These are phyloP conservation scores for Corticium candelabrum DNA, from an alignment of 37 sponge, comb jelly and placozoan genomes.

Conservation along the genomic window DNA sequence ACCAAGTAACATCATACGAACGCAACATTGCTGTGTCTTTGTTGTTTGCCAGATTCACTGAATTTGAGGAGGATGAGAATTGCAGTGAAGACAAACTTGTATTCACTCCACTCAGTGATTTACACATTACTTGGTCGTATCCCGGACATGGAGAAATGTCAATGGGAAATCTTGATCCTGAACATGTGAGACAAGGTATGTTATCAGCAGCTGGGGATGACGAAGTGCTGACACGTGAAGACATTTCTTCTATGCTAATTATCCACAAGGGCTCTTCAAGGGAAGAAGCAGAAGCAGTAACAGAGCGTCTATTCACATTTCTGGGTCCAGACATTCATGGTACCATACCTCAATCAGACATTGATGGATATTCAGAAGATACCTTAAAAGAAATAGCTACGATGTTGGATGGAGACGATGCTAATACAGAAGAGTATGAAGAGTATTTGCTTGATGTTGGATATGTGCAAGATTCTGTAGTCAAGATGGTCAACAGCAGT, in stretches of 20 bases:
- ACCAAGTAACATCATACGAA: slow-evolving; percentile 11
- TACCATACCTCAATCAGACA: too few species aligned
- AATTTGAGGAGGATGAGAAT: slow-evolving; percentile 9
- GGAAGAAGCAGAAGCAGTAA: background rate
- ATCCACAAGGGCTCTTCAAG: background rate
- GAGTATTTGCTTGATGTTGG: background rate
- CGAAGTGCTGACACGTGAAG: background rate
- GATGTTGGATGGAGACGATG: too few species aligned
- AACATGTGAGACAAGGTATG: background rate
- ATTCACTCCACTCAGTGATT: background rate
- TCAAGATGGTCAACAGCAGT: background rate
- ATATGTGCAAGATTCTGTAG: background rate
- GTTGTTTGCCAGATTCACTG: slow-evolving; percentile 18
- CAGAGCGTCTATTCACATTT: background rate
- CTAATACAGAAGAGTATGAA: background rate
- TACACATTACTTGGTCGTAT: slow-evolving; percentile 22
- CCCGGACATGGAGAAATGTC: slow-evolving; percentile 29
- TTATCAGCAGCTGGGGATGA: background rate
- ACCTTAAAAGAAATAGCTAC: too few species aligned
- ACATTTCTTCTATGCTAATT: background rate
- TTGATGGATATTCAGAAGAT: too few species aligned
- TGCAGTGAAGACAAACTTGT: background rate
- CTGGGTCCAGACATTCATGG: background rate
- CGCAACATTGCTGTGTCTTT: slow-evolving; percentile 33
- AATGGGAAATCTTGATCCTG: slow-evolving; percentile 26